Evolutionary conservation across 2,797 vertebrate genomes (phyloP), one percentile per base, ranked within the genome.

Genomic region (Sarcophilus harrisii): DNA sequence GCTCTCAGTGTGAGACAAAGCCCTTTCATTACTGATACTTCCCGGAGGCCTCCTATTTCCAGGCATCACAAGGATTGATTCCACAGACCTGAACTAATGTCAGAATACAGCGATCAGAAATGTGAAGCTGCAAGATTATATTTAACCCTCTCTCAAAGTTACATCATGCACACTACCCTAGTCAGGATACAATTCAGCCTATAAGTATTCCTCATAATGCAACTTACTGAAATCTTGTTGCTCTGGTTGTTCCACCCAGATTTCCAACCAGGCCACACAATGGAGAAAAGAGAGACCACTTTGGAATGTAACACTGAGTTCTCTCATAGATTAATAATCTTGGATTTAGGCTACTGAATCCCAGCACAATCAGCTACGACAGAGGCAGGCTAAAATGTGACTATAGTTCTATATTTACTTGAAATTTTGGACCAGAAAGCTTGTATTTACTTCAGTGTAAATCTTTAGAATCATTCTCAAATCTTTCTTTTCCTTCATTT

Each of bases 21-120:
- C 3, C 27, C n/a, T 97, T 97, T 96, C 94, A 96, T 97, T 97
- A 96, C 96, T 60, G 14, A 30, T 94, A 30, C 93, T 97, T 96
- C 94, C 45, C 91, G 21, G 62, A 92, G 27, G 93, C 93, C 94
- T 98, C 38, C 28, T 95, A 12, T 93, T 97, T 94, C 90, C 91
- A 27, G 92, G 62, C 81, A 96, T 90, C 16, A 1, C 90, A 95
- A 58, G 62, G 38, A 94, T 89, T 96, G 89, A 24, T 94, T 96
- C 97, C 96, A 21, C 30, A 97, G 81, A 95, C 30, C 93, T 95
- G 97, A 97, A 24, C 81, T 94, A 95, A 96, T 93, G 90, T 90
- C 92, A 95, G 90, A 95, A 93, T 62, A 57, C 1, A 0, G 9
- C 38, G 93, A 98, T 93, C 90, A 95, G 92, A 94, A 97, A 81